Base-by-base conservation (phyloP, 2,797 vertebrate species). In the Rhinogobio ventralis region DNA sequence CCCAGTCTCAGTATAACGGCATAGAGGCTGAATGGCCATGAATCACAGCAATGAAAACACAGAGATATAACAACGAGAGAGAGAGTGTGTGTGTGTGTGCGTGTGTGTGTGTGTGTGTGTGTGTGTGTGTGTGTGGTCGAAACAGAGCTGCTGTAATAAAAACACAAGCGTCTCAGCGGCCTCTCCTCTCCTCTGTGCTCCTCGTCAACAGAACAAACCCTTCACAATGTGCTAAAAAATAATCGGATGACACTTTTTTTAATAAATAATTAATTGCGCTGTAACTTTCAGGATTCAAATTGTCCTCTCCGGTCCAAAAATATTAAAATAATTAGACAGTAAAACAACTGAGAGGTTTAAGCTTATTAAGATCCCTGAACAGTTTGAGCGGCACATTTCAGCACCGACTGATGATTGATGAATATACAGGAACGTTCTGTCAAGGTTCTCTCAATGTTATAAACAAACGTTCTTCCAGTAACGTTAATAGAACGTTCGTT, bases 1-100 rank as follows among this genome's bases (percentile, higher is more conserved):
- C 19, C 11, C 39, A 3, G 72, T 30, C 28, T 74, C 46, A 33
- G 46, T 13, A 5, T 25, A n/a, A 60, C 15, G 3, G 20, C 53
- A 5, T 53, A 77, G 36, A 55, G 55, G 45, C 75, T 42, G 36
- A 77, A 77, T 14, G 14, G 33, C 9, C n/a, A 6, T 62, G 55
- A 62, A 78, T 28, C 55, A 60, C 20, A 76, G 33, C 51, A 5
- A 39, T 76, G 28, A 74, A 74, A 53, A 74, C 72, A 74, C 49
- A 7, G 17, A 51, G 46, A 33, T 49, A 23, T 19, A 74, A 33
- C 72, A 53, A 53, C 9, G 28, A 73, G 15, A 71, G 67, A 7
- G n/a, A n/a, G n/a, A n/a, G 17, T 7, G 51, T 53, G 51, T 6
- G 45, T 20, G 45, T 19, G 25, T n/a, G n/a, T n/a, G n/a, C n/a